Evolutionary conservation across 2,113 vertebrate species (phyloP).

Genomic region (Corapipo altera): DNA sequence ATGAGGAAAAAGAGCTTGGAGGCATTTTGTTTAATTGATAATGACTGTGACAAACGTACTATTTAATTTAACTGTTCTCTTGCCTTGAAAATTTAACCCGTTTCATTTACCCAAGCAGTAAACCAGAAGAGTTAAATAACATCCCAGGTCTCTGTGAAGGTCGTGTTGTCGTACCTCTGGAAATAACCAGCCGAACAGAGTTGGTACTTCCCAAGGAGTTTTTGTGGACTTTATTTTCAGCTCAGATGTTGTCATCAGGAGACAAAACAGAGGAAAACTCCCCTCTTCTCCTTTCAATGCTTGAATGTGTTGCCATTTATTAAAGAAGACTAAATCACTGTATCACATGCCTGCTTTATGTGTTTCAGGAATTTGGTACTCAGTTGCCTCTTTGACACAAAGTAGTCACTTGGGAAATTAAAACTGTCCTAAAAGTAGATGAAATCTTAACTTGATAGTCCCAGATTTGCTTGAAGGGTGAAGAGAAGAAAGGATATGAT

Average conservation of each 20-base stretch:
- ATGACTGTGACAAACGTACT: not conserved
- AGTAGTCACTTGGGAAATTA: not conserved
- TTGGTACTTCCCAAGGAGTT: not conserved
- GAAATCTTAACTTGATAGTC: not conserved
- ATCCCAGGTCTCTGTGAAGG: not conserved
- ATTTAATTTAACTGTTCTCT: not conserved
- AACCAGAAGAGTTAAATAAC: not conserved
- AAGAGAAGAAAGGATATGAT: not conserved
- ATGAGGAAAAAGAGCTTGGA: not conserved
- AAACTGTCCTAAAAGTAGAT: not conserved
- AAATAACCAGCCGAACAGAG: not conserved
- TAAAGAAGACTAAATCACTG: not conserved
- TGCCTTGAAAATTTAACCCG: not conserved
- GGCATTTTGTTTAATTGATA: not conserved
- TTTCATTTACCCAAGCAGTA: not conserved
- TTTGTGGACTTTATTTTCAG: not conserved
- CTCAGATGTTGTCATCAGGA: not conserved
- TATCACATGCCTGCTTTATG: not conserved
- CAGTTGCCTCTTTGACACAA: not conserved
- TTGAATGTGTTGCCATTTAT: not conserved
- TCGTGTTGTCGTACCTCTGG: not conserved
- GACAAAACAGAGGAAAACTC: not conserved
- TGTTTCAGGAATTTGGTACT: not conserved
- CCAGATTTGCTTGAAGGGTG: not conserved
- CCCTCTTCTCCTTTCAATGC: not conserved